Evolutionary conservation across 2,888 invertebrate species (phyloP), one percentile per base, ranked within the genome.

Genomic region (Netelia fuscicornis): DNA sequence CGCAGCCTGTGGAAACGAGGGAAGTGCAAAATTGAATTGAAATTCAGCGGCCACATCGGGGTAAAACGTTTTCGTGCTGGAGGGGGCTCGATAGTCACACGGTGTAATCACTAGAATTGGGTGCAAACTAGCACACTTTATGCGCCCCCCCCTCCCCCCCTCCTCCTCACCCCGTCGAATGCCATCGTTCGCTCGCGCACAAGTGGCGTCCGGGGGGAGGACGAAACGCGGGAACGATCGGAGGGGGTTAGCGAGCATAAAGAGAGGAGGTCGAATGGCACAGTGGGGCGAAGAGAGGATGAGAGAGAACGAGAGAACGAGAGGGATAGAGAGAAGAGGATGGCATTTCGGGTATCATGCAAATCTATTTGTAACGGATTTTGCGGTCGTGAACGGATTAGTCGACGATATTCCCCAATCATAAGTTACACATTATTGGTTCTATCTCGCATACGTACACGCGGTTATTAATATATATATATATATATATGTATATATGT

Each of bases 311-410:
- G 20, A 60, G 78, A 30, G 56, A 10, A 20, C 20, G 64, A 62
- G 25, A 48, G 56, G 25, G 74, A 77, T 48, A 17, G 56, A 13
- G 70, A 20, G 75, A 74, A 48, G 72, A 17, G 77, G 84, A 81
- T 84, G 82, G 75, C 85, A 81, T 83, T 81, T 81, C 82, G 83
- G 84, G 81, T 84, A 84, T 84, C 84, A 77, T 81, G 86, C 87
- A 87, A 87, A 87, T 87, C 87, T 87, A 86, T 87, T 87, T 85
- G 86, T 87, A 86, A 85, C 87, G 86, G 86, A 83, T 87, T 85
- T 84, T 82, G 86, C 85, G 76, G 87, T 86, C 86, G 85, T 86
- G 87, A 87, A 83, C 84, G 86, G 87, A 87, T 87, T 86, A 87
- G 85, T 86, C 85, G 87, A 87, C 85, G 86, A 86, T 86, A 86